These are phyloP conservation scores for Cylloceria caligata DNA, from an alignment of 2,888 invertebrate genomes.

Conservation along the genomic window DNA sequence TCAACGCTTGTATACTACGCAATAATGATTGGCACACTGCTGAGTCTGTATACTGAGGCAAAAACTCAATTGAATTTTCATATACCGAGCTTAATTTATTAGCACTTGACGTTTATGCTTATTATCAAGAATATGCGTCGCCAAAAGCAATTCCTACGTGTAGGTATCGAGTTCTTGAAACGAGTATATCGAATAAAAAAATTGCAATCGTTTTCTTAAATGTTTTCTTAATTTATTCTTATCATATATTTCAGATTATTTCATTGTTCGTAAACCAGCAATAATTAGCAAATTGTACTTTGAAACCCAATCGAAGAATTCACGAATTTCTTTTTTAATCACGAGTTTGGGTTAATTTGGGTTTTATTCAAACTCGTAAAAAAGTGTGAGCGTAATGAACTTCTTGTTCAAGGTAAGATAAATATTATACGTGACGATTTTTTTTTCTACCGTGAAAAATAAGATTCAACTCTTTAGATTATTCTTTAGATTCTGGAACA, in stretches of 20 bases:
- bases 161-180: background rate
- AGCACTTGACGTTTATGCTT: background rate
- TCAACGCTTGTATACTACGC: background rate
- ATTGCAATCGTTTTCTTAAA: background rate
- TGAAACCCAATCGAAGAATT: too few relatives aligned
- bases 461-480: too few relatives aligned
- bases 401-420: too few relatives aligned
- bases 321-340: too few relatives aligned
- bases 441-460: too few relatives aligned
- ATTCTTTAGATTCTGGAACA: too few relatives aligned
- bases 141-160: background rate
- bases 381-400: too few relatives aligned
- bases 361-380: too few relatives aligned
- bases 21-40: background rate
- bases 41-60: background rate
- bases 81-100: conserved; percentile 6
- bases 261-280: background rate
- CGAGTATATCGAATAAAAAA: background rate
- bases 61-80: conserved; percentile 18
- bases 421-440: too few relatives aligned
- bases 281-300: background rate
- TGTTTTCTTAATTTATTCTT: background rate
- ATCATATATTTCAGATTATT: background rate
- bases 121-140: conserved; percentile 8
- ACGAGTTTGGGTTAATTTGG: too few relatives aligned